Evolutionary conservation across 2,113 vertebrate genomes (phyloP).

Genomic region (Gallinago jamesoni): DNA sequence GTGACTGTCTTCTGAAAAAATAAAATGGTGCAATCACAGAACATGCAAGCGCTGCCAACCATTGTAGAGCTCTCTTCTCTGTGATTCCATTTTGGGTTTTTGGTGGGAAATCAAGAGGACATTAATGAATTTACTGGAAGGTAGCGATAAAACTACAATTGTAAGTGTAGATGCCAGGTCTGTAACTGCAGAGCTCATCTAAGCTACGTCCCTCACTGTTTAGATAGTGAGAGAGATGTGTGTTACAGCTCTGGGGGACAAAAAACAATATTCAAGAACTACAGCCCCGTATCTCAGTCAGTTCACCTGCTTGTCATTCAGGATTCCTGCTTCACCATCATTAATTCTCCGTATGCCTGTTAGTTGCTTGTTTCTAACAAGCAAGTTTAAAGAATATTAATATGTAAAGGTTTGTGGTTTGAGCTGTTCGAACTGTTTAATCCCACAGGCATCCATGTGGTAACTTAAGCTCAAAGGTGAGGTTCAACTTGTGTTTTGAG

Average conservation of each 20-base stretch:
- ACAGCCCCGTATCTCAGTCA: fast-evolving
- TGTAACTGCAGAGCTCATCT: background rate
- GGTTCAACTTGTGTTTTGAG: background rate
- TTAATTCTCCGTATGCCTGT: background rate
- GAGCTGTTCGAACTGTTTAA: background rate
- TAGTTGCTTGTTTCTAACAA: background rate
- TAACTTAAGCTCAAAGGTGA: background rate
- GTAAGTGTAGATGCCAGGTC: background rate
- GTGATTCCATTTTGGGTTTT: background rate
- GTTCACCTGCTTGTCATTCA: background rate
- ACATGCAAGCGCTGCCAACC: background rate
- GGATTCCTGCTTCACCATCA: background rate
- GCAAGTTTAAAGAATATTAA: background rate
- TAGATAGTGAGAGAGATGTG: background rate
- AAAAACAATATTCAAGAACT: background rate
- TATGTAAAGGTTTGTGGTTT: background rate
- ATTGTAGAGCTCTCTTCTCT: background rate
- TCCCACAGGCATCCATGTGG: background rate
- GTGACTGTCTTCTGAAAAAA: background rate
- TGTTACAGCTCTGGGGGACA: background rate
- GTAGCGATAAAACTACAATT: background rate
- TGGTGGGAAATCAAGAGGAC: background rate
- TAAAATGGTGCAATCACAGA: background rate
- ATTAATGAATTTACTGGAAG: background rate
- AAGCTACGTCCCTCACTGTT: background rate